Base-by-base conservation (phyloP, 2,888 invertebrate genomes). In the Seira ritae region DNA sequence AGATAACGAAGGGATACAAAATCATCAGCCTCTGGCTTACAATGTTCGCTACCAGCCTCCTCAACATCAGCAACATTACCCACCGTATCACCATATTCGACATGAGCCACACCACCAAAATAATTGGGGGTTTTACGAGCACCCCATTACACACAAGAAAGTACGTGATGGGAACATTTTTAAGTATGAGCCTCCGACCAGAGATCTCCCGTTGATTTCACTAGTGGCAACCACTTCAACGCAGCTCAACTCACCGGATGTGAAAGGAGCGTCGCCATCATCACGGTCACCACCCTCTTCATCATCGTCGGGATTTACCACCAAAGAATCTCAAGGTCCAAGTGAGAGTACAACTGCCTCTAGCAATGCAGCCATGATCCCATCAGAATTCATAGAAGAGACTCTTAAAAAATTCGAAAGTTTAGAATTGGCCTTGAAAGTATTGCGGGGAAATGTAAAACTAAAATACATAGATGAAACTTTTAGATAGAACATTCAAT, bases 41-140 rank as follows among this genome's bases (percentile, higher is more conserved):
- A 60, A 46, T n/a, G 6, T 42, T 42, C 78, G 78, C 12, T 78
- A 78, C 70, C 78, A 71, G 20, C 50, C 42, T 4, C n/a, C 22
- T 65, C 31, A 69, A 8, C 19, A 77, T 23, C 66, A 31, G 10
- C 67, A 42, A 10, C 76, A 50, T 17, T 20, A 23, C 23, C 23
- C 8, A 19, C 23, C 55, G 24, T 42, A 17, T 22, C 22, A 22
- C 20, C 66, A 42, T 12, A 42, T 42, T 42, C 42, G 42, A 42
- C 42, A 42, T 42, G 42, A 42, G 42, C 42, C 42, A 42, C 6
- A 8, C 15, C 23, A 72, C 72, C 72, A 55, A 55, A 72, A 72
- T 72, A 60, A 55, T 65, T 79, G 79, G 79, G 79, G 79, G 19
- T 79, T 79, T 67, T 79, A 79, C 17, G 79, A 79, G 37, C 79